A percentile compares a stretch with the other conserved stretches of the same genome.
Conservation (phyloP, 2,113 vertebrate species). For the Tragelaphus imberbis region DNA sequence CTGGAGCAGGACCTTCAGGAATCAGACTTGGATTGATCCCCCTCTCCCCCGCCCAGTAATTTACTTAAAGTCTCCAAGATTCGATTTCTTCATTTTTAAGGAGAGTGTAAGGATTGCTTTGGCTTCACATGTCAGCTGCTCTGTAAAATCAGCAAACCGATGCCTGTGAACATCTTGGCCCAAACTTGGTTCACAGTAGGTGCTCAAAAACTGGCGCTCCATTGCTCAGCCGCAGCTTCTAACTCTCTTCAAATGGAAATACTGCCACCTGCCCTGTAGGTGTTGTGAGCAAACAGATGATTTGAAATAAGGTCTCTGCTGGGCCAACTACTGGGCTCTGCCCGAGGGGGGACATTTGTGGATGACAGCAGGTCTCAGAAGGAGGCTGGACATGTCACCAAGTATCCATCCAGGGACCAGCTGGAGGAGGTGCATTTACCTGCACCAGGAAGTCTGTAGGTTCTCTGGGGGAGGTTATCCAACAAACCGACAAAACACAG, state of each 20-base stretch:
- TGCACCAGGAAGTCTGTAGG: too few relatives aligned
- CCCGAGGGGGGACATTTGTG: neutral
- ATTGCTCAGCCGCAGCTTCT: neutral
- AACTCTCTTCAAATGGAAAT: neutral
- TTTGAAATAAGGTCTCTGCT: neutral
- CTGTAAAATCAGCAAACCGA: neutral
- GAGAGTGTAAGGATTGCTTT: neutral
- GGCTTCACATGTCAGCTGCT: neutral
- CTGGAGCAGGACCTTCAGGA: neutral
- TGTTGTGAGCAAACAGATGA: neutral
- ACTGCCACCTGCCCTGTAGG: neutral
- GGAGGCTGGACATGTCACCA: neutral
- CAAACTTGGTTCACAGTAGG: neutral
- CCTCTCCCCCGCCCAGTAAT: neutral
- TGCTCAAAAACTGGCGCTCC: neutral
- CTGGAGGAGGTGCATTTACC: neutral
- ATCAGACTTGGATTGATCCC: neutral
- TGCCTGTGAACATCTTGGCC: neutral
- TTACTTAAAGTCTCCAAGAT: neutral
- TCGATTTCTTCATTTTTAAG: neutral
- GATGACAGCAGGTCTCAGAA: neutral
- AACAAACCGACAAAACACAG: neutral
- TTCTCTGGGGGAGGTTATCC: neutral
- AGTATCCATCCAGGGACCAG: too few relatives aligned
- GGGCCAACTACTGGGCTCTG: neutral